Percentiles rank a stretch among this genome's conserved stretches.
Conservation (phyloP, 2,797 vertebrate species). For the Cuculus canorus region DNA sequence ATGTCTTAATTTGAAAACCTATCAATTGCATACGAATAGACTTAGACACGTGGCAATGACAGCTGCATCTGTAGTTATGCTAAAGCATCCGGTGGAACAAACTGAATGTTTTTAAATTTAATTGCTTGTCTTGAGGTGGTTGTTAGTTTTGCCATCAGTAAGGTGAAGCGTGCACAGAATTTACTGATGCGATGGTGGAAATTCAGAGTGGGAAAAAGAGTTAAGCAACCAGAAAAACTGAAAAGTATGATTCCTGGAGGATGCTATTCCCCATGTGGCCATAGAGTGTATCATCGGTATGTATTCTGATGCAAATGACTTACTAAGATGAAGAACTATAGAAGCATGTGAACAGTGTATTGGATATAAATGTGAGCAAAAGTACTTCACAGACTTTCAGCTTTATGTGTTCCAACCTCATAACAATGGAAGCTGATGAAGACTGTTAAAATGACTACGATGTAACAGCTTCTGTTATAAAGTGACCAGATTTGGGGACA, state of each 20-base stretch:
- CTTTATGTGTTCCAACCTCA: background rate
- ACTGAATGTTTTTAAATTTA: background rate
- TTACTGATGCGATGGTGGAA: background rate
- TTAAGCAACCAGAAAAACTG: background rate
- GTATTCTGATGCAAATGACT: background rate
- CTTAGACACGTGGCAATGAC: background rate
- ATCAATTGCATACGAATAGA: background rate
- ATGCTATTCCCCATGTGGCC: background rate
- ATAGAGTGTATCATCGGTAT: background rate
- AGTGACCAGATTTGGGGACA: background rate
- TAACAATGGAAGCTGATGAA: background rate
- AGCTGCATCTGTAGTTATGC: background rate
- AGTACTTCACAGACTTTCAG: background rate
- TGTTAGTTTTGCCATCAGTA: background rate
- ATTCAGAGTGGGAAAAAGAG: background rate
- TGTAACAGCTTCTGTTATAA: background rate
- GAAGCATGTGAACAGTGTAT: background rate
- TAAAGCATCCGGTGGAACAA: background rate
- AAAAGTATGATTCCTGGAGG: background rate
- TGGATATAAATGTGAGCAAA: background rate
- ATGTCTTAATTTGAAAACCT: background rate
- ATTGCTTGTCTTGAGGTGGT: background rate
- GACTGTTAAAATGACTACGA: background rate
- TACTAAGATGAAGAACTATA: background rate
- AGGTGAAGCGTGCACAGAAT: background rate